Evolutionary conservation across 2,113 vertebrate species (phyloP).

Genomic region (Alectura lathami): DNA sequence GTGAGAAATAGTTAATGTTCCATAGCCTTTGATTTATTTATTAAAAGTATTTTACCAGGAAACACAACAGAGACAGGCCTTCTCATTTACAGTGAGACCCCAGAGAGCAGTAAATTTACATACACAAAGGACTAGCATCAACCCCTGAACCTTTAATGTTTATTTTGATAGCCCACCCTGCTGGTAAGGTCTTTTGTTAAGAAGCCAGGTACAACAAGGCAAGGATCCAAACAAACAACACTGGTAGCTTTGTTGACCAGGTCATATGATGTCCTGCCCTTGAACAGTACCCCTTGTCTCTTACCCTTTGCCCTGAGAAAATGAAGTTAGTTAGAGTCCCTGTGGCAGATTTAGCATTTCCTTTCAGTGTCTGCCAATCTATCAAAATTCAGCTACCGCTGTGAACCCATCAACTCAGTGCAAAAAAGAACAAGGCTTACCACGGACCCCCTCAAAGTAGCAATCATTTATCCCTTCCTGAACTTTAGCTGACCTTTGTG

Average conservation of each 20-base stretch:
- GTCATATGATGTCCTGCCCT: constrained; percentile 72
- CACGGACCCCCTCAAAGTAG: constrained; percentile 84
- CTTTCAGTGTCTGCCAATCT: constrained; percentile 96
- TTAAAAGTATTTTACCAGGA: constrained; percentile 81
- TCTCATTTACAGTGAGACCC: constrained; percentile 78
- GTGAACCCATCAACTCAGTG: constrained; percentile 87
- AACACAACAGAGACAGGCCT: constrained; percentile 78
- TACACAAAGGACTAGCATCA: constrained; percentile 80
- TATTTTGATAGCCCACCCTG: constrained; percentile 81
- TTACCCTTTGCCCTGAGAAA: constrained; percentile 72
- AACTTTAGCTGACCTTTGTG: constrained; percentile 93
- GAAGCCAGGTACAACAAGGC: constrained; percentile 81
- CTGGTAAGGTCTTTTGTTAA: constrained; percentile 78
- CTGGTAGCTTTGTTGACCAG: constrained; percentile 77
- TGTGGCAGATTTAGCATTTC: constrained; percentile 82
- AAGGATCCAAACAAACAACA: constrained; percentile 64
- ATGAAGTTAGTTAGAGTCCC: constrained; percentile 73
- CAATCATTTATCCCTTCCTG: constrained; percentile 92
- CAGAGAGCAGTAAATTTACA: constrained; percentile 82
- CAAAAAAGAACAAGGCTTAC: constrained; percentile 88
- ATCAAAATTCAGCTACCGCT: constrained; percentile 93
- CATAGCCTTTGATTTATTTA: constrained; percentile 82
- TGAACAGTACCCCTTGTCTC: constrained; percentile 72
- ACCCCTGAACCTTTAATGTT: constrained; percentile 82
- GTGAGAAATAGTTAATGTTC: constrained; percentile 73